Percentiles rank a stretch among this genome's conserved stretches.
Evolutionary conservation across 2,113 vertebrate genomes (phyloP).

Genomic region (Pachycephala philippinensis): DNA sequence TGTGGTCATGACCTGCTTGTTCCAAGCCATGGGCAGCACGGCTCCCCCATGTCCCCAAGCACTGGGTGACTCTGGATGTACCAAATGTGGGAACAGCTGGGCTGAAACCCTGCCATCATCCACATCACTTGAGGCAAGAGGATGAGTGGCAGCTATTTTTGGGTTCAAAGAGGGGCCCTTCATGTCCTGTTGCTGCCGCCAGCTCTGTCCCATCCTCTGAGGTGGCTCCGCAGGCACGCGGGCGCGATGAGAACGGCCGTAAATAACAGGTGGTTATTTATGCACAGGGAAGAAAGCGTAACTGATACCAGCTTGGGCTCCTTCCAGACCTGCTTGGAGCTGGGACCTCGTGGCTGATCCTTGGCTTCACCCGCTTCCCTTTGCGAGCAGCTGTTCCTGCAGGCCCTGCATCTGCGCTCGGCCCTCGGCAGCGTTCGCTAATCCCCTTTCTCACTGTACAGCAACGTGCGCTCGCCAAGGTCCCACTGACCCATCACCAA

Average conservation of each 20-base stretch:
- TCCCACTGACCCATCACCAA: conserved; percentile 30
- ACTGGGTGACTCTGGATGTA: background rate
- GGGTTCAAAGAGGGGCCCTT: background rate
- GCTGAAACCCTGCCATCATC: background rate
- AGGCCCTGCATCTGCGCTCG: conserved; percentile 16
- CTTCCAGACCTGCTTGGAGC: conserved; percentile 21
- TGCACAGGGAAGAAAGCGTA: background rate
- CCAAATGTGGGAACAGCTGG: background rate
- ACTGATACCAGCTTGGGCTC: conserved; percentile 33
- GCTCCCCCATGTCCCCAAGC: background rate
- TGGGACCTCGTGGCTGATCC: background rate
- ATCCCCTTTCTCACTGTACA: conserved; percentile 5
- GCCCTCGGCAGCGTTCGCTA: background rate
- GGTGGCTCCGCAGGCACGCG: background rate
- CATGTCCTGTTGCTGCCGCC: background rate
- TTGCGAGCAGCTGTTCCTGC: conserved; percentile 48
- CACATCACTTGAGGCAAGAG: background rate
- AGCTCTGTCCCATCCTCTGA: background rate
- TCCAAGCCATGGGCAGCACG: accelerated
- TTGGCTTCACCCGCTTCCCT: conserved; percentile 8
- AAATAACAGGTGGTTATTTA: conserved; percentile 7
- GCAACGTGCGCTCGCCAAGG: background rate
- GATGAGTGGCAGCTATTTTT: background rate
- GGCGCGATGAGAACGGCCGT: background rate
- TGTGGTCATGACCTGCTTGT: background rate